phyloP scores from a whole-genome alignment of 2,797 vertebrate genomes.

The Melanotaenia parkinsoni region DNA sequence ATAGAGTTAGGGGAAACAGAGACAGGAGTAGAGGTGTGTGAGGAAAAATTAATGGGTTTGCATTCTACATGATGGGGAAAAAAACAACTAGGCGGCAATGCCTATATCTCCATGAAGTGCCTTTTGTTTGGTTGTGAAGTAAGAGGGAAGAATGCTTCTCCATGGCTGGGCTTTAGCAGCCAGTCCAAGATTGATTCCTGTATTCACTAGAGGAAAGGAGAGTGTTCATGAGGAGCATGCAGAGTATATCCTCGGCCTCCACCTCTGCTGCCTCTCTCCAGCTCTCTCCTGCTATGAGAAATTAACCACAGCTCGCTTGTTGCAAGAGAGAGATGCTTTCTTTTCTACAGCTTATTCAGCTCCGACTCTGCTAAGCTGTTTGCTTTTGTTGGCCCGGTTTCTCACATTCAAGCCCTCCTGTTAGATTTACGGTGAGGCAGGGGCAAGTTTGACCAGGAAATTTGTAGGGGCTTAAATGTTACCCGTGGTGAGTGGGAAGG shows the following conservation, averaged over 20 bases:
- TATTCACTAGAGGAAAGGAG: conserved; percentile 92
- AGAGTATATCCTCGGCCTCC: conserved; percentile 80
- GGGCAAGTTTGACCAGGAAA: conserved; percentile 79
- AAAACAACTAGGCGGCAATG: conserved; percentile 84
- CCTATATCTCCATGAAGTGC: conserved; percentile 90
- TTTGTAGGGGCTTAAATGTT: conserved; percentile 75
- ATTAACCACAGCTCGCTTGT: conserved; percentile 67
- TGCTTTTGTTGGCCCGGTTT: conserved; percentile 76
- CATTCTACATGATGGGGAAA: conserved; percentile 82
- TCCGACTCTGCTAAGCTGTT: conserved; percentile 73
- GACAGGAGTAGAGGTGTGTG: conserved; percentile 77
- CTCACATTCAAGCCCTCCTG: conserved; percentile 74
- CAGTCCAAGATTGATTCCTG: conserved; percentile 91
- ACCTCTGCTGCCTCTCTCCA: conserved; percentile 49
- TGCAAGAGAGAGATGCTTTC: conserved; percentile 68
- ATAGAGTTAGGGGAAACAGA: conserved; percentile 74
- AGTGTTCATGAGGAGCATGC: conserved; percentile 97
- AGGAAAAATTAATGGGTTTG: conserved; percentile 83
- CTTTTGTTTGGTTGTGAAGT: conserved; percentile 91
- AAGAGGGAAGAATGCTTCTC: conserved; percentile 88
- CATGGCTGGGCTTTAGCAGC: conserved; percentile 86
- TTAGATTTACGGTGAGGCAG: conserved; percentile 79
- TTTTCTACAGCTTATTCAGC: conserved; percentile 73
- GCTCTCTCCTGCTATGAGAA: conserved; percentile 66
- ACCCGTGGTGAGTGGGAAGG: conserved; percentile 62